Evolutionary conservation across 2,888 invertebrate genomes (phyloP).

Genomic region (Hecatera dysodea): DNA sequence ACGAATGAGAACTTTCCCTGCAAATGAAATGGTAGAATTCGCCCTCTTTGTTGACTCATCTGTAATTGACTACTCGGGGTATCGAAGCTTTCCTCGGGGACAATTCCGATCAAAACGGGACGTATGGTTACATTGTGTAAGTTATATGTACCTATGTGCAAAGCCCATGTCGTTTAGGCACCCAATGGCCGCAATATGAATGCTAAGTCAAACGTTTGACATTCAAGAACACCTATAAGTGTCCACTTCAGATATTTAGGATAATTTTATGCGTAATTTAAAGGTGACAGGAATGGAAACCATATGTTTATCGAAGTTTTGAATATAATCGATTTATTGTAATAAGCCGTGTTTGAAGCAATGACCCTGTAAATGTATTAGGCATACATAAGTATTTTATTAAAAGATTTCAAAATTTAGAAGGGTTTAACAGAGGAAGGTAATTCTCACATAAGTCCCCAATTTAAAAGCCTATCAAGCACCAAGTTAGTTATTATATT

Average conservation of each 20-base stretch:
- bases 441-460: neutral
- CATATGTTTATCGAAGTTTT: slow-evolving; percentile 37
- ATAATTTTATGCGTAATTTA: slow-evolving; percentile 44
- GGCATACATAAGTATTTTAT: neutral
- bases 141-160: slow-evolving; percentile 6
- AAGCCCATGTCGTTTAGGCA: slow-evolving; percentile 29
- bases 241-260: slow-evolving; percentile 31
- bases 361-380: slow-evolving; percentile 6
- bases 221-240: slow-evolving; percentile 44
- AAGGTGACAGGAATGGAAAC: slow-evolving; percentile 52
- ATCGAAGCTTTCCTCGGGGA: too few relatives aligned
- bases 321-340: slow-evolving; percentile 29
- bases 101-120: too few relatives aligned
- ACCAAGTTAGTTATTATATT: neutral
- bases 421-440: too few relatives aligned
- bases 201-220: slow-evolving; percentile 42
- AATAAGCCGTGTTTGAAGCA: slow-evolving; percentile 16
- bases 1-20: too few relatives aligned
- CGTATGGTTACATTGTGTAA: neutral
- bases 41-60: too few relatives aligned
- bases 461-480: neutral
- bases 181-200: slow-evolving; percentile 40
- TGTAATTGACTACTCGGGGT: too few relatives aligned
- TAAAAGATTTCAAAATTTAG: neutral
- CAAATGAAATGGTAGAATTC: too few relatives aligned